Base-by-base conservation (phyloP, 1,140 invertebrate species). In the Drosophila azteca region DNA sequence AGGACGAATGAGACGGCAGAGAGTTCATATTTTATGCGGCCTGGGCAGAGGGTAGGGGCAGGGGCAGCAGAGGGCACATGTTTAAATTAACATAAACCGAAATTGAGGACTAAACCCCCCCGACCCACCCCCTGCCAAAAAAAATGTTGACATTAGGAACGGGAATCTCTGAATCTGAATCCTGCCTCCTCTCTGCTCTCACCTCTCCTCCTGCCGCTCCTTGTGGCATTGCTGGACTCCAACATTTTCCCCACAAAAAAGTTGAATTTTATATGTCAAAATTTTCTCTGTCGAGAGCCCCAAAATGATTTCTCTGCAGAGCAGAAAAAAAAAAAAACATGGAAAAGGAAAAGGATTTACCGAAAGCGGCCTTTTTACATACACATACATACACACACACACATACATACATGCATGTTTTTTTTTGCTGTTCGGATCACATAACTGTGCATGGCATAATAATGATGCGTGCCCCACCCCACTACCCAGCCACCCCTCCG, bases 51-150 rank as follows among this genome's bases (percentile, higher is more conserved):
- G 31, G 9, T 8, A 35, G 31, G 8, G 29, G 7, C 29, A 8
- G 29, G 31, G 31, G 7, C 29, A 8, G 29, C 8, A 8, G 1
- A 26, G 31, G 82, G 83, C 83, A 88, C 83, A 88, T 88, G 83
- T 88, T 88, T 88, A 88, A 88, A 88, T 88, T 88, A 88, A 88
- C 83, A 88, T 88, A 88, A 88, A 88, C 76, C 79, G 79, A 88
- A 88, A 88, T 88, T 88, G 83, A 88, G 83, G 77, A 74, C 82
- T 74, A n/a, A n/a, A n/a, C 76, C 26, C 26, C 24, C 17, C 17
- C 17, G n/a, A n/a, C 17, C 17, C 1, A 0, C 17, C 17, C 17
- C 17, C 17, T 20, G 17, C 17, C 17, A 20, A 26, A 26, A 63
- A 63, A 57, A 62, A 80, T 76, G 81, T 85, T 85, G 81, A 85